These are phyloP conservation scores for Bagarius yarrelli DNA, from an alignment of 2,113 vertebrate genomes.

Conservation along the genomic window DNA sequence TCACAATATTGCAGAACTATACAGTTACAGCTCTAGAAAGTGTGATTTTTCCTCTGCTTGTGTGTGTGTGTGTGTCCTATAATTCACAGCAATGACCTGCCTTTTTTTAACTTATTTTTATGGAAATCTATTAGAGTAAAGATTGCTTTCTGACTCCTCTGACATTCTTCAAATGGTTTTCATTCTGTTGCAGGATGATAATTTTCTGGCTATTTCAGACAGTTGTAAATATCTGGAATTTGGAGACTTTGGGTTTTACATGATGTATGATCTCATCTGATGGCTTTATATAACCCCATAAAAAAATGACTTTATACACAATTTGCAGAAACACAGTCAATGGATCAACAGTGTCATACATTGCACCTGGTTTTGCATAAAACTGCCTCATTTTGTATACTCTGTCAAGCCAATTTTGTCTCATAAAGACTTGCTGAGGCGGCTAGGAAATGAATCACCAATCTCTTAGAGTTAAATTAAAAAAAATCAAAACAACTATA, in stretches of 20 bases:
- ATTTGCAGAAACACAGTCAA: constrained; percentile 39
- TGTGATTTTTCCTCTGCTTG: constrained; percentile 22
- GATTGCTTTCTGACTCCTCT: constrained; percentile 68
- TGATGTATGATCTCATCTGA: constrained; percentile 50
- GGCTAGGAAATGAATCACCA: constrained; percentile 16
- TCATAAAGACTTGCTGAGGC: constrained; percentile 57
- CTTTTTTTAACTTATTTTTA: constrained; percentile 66
- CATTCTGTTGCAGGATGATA: constrained; percentile 62
- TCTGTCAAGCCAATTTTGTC: constrained; percentile 30
- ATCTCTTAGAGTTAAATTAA: background rate
- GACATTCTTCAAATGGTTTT: constrained; percentile 66
- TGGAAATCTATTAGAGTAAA: constrained; percentile 69
- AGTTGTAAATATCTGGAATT: constrained; percentile 61
- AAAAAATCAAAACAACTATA: background rate
- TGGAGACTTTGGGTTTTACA: constrained; percentile 57
- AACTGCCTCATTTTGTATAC: constrained; percentile 52
- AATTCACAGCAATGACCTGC: constrained; percentile 50
- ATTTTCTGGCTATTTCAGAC: constrained; percentile 59
- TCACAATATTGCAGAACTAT: constrained; percentile 62
- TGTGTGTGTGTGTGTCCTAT: constrained; percentile 43
- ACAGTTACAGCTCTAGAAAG: constrained; percentile 51
- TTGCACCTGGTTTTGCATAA: constrained; percentile 9
- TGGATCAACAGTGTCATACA: constrained; percentile 35
- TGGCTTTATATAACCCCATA: constrained; percentile 31
- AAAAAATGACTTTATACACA: constrained; percentile 32